Evolutionary conservation across 2,113 vertebrate genomes (phyloP).

Genomic region (Chlamydotis undulata): DNA sequence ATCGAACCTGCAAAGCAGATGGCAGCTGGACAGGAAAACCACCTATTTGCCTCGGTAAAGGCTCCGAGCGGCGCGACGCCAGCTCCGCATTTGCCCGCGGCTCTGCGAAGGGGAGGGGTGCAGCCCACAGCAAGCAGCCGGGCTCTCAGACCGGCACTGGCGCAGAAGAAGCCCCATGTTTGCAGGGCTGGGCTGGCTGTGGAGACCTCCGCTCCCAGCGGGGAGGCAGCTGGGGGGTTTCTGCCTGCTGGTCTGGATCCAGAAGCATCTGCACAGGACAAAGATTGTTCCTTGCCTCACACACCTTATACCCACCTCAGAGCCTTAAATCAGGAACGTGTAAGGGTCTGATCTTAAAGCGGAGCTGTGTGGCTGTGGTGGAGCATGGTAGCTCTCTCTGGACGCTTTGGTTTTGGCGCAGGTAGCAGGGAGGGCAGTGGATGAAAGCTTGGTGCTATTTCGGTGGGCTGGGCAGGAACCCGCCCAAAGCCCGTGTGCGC

Average conservation of each 20-base stretch:
- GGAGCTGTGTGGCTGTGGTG: not conserved
- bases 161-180: no score
- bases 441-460: not conserved
- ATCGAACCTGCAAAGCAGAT: constrained; percentile 94
- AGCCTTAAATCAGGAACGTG: rapidly evolving
- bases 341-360: rapidly evolving
- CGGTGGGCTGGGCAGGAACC: not conserved
- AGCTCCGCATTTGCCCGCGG: rapidly evolving
- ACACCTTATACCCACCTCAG: not conserved
- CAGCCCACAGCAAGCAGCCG: rapidly evolving
- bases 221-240: no score
- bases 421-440: not conserved
- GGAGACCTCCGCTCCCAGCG: not conserved
- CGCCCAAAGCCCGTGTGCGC: rapidly evolving
- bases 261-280: not conserved
- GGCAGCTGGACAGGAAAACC: constrained; percentile 98
- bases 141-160: no score
- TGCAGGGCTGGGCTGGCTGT: not conserved
- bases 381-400: not conserved
- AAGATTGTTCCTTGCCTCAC: not conserved
- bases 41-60: constrained; percentile 89
- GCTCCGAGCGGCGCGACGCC: not conserved
- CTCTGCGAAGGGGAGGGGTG: not conserved
- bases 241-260: no score
- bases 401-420: not conserved